Conservation (phyloP, 2,888 invertebrate species). For the Anorthoa munda region DNA sequence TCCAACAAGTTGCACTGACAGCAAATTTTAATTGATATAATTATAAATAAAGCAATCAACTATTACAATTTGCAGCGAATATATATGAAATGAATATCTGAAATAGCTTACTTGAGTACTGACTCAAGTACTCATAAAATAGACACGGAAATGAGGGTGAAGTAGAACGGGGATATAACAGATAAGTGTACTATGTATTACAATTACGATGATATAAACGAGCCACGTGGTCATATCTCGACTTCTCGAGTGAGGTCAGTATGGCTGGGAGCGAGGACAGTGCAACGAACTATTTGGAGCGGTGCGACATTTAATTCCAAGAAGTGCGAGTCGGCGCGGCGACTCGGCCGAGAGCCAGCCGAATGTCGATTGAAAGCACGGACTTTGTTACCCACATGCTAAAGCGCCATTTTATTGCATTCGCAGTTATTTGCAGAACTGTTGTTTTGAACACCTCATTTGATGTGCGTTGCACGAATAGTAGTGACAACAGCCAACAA, state of each 20-base stretch:
- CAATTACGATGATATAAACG: slow-evolving; percentile 26
- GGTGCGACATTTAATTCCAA: slow-evolving; percentile 80
- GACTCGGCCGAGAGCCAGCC: slow-evolving; percentile 74
- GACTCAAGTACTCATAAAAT: slow-evolving; percentile 13
- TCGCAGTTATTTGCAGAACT: slow-evolving; percentile 59
- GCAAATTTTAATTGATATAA: slow-evolving; percentile 56
- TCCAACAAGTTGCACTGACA: slow-evolving; percentile 40
- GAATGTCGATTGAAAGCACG: slow-evolving; percentile 59
- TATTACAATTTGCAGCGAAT: slow-evolving; percentile 40
- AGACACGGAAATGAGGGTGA: slow-evolving; percentile 33
- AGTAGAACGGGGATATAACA: not conserved
- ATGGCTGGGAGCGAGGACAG: slow-evolving; percentile 69
- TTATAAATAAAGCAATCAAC: slow-evolving; percentile 56
- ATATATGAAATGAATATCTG: slow-evolving; percentile 27
- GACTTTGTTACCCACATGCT: slow-evolving; percentile 56
- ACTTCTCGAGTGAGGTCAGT: slow-evolving; percentile 60
- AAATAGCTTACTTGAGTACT: slow-evolving; percentile 18
- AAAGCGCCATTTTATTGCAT: slow-evolving; percentile 63
- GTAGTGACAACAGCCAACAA: slow-evolving; percentile 39
- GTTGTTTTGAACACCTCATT: slow-evolving; percentile 59
- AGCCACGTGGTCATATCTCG: slow-evolving; percentile 37
- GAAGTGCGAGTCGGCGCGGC: slow-evolving; percentile 71
- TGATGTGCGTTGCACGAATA: slow-evolving; percentile 54
- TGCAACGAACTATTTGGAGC: slow-evolving; percentile 86
- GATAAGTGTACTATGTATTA: slow-evolving; percentile 7